These are phyloP conservation scores for Mechanitis mazaeus DNA, from an alignment of 2,888 invertebrate species.

Conservation along the genomic window DNA sequence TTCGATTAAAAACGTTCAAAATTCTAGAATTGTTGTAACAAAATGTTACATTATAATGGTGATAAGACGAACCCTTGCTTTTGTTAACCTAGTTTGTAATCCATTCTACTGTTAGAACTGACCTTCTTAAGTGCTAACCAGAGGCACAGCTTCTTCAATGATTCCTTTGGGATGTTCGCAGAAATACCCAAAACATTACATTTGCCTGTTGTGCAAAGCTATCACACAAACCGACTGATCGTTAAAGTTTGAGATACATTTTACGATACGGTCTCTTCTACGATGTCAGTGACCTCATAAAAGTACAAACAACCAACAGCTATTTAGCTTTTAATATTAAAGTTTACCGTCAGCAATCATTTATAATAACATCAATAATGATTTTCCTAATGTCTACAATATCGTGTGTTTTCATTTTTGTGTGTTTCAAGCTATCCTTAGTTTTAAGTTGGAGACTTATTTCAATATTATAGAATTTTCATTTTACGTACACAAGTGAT, in stretches of 20 bases:
- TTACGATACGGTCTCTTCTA: constrained; percentile 19
- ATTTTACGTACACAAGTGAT: too few relatives aligned
- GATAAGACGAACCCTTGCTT: neutral
- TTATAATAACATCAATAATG: too few relatives aligned
- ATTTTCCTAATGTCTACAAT: too few relatives aligned
- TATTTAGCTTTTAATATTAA: too few relatives aligned
- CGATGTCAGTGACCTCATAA: constrained; percentile 3
- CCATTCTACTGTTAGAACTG: constrained; percentile 3
- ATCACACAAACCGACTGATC: constrained; percentile 20
- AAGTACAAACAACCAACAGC: too few relatives aligned
- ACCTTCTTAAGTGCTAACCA: constrained; percentile 14
- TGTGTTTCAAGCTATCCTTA: too few relatives aligned
- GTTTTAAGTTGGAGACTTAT: too few relatives aligned
- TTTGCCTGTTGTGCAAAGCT: constrained; percentile 19
- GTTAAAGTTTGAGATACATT: constrained; percentile 23
- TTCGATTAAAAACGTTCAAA: too few relatives aligned
- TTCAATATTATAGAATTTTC: too few relatives aligned
- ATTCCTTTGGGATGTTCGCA: constrained; percentile 24
- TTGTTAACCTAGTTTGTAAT: neutral
- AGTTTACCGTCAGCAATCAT: too few relatives aligned
- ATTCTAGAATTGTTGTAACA: too few relatives aligned
- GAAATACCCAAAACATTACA: constrained; percentile 21
- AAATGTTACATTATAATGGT: neutral
- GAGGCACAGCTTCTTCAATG: constrained; percentile 24
- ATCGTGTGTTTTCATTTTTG: too few relatives aligned